Base-by-base conservation (phyloP, 2,113 vertebrate genomes). In the Serinus canaria region DNA sequence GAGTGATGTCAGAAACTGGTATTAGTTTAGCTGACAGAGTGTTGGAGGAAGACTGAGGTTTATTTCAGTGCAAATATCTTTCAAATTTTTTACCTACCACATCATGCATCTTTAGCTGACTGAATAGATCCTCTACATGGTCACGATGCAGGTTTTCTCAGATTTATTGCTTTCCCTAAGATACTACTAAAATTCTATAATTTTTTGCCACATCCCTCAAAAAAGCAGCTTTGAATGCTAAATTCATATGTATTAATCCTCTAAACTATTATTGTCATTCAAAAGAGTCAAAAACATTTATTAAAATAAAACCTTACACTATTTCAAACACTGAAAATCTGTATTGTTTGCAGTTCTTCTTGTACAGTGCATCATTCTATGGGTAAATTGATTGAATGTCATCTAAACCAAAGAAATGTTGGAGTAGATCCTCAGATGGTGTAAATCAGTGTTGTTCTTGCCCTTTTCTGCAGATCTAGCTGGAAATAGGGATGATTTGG, bases 381-480 rank as follows among this genome's bases (percentile, higher is more conserved):
- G n/a, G 47, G 21, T 23, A 83, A 89, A 97, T 90, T 95, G 86
- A 95, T 16, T 66, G 46, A 53, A 90, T 69, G 83, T 43, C 92
- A 41, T 66, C 39, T 74, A 88, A 41, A 43, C 22, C 55, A 80
- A 79, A 90, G 79, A 92, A 92, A 72, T 43, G 76, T 35, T 82
- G 47, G 75, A 87, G 75, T 47, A 91, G 49, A 72, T 88, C 18
- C 75, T 93, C 68, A 81, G 13, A 22, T 86, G 50, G 68, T 88
- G 79, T 95, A 96, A 96, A 96, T 95, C 72, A 93, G 72, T 37
- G 27, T 60, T 94, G n/a, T 5, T 90, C 37, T 94, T 86, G 44
- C 13, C 30, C 75, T 93, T 92, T 75, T 95, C 66, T 95, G 92
- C 68, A 96, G 77, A 56, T 94, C 74, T 94, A 94, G 59, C 53